Evolutionary conservation across 2,113 vertebrate genomes (phyloP).

Genomic region (Ptilonorhynchus violaceus): DNA sequence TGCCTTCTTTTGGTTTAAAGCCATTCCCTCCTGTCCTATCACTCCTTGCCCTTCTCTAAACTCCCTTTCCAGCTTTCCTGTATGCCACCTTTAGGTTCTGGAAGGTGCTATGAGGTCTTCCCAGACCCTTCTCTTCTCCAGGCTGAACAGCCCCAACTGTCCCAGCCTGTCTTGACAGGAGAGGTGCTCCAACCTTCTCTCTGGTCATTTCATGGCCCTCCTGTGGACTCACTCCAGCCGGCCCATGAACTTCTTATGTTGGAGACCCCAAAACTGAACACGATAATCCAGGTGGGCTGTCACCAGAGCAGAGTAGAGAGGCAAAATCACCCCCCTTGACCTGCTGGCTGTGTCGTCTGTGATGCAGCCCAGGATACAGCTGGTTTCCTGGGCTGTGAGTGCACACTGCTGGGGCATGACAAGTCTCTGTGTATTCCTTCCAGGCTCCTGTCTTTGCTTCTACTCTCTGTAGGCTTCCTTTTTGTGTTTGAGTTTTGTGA

Average conservation of each 20-base stretch:
- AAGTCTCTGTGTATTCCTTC: not conserved
- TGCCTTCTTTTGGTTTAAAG: not conserved
- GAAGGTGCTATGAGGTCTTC: not conserved
- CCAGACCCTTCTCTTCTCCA: not conserved
- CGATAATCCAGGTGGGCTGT: not conserved
- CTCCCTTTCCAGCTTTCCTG: not conserved
- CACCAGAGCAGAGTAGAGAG: not conserved
- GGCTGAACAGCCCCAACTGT: not conserved
- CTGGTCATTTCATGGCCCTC: not conserved
- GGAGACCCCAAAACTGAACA: not conserved
- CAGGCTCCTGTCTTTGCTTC: not conserved
- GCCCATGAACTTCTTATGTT: not conserved
- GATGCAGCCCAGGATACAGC: not conserved
- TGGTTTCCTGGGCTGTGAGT: not conserved
- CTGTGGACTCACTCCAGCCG: not conserved
- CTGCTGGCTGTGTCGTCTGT: not conserved
- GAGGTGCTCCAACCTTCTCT: not conserved
- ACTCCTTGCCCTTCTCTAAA: not conserved
- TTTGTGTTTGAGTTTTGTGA: not conserved
- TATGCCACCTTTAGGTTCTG: not conserved
- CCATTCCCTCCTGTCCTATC: rapidly evolving
- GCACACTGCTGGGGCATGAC: not conserved
- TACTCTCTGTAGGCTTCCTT: not conserved
- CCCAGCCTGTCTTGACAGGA: not conserved
- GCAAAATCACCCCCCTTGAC: not conserved